phyloP scores from a whole-genome alignment of 2,797 vertebrate genomes.

The Darevskia nairensis region DNA sequence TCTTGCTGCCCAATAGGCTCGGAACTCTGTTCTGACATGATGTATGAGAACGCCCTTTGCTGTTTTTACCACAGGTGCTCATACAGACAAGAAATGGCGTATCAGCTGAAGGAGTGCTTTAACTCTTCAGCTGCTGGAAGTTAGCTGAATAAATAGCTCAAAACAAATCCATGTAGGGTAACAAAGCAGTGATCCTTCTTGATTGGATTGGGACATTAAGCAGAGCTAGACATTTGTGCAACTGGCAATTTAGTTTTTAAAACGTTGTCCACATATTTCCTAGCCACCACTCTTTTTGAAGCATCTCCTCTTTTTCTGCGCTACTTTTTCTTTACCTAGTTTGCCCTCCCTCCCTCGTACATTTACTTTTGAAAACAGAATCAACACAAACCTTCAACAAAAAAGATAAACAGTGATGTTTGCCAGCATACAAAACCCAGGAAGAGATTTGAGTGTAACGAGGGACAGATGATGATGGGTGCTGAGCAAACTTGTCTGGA shows the following conservation, averaged over 20 bases:
- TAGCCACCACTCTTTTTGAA: background rate
- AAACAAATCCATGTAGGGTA: background rate
- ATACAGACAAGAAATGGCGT: background rate
- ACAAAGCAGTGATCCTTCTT: background rate
- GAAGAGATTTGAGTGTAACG: conserved; percentile 49
- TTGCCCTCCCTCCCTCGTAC: background rate
- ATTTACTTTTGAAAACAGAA: conserved; percentile 39
- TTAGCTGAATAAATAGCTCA: background rate
- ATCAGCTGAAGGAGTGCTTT: background rate
- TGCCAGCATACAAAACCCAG: conserved; percentile 50
- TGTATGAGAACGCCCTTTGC: background rate
- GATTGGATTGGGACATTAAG: background rate
- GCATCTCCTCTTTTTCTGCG: background rate
- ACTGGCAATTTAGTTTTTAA: background rate
- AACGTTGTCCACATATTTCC: background rate
- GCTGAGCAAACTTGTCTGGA: conserved; percentile 36
- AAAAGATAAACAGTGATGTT: conserved; percentile 57
- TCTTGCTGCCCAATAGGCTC: background rate
- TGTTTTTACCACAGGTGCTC: background rate
- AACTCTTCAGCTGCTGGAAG: background rate
- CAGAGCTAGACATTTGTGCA: background rate
- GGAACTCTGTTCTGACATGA: too few species aligned
- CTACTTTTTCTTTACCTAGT: background rate
- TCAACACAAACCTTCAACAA: conserved; percentile 41
- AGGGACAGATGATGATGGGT: conserved; percentile 26